A percentile compares a stretch with the other conserved stretches of the same genome.
These are phyloP conservation scores for Zootermopsis nevadensis DNA, from an alignment of 2,888 invertebrate genomes.

Conservation along the genomic window DNA sequence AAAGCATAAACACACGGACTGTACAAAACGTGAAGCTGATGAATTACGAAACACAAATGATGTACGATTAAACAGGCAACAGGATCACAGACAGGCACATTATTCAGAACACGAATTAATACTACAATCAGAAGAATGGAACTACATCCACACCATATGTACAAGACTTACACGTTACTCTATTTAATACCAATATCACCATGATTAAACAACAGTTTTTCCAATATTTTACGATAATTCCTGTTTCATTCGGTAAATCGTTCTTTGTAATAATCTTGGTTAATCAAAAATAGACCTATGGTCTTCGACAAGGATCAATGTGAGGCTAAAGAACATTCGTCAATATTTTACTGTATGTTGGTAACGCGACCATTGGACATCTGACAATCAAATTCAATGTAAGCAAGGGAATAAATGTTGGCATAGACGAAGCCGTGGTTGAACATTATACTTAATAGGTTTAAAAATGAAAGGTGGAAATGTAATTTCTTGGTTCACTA, in stretches of 20 bases:
- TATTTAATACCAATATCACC: background rate
- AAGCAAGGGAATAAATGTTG: too few relatives aligned
- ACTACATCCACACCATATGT: background rate
- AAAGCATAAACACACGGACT: background rate
- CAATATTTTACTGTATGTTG: too few relatives aligned
- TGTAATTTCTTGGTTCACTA: constrained; percentile 65
- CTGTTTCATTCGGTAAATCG: background rate
- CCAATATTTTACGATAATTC: background rate
- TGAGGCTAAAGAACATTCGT: too few relatives aligned
- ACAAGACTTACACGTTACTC: background rate
- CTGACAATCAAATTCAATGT: too few relatives aligned
- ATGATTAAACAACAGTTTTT: background rate
- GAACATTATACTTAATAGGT: too few relatives aligned
- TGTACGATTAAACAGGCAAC: background rate
- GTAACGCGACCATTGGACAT: too few relatives aligned
- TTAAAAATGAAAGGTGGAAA: background rate
- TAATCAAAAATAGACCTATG: background rate
- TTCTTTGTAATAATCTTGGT: background rate
- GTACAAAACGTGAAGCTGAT: background rate
- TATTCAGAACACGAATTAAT: background rate
- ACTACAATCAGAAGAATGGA: background rate
- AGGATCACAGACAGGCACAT: constrained; percentile 8
- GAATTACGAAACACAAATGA: constrained; percentile 24
- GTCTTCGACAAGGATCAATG: too few relatives aligned
- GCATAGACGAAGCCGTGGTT: too few relatives aligned